Evolutionary conservation across 2,797 vertebrate species (phyloP), one percentile per base, ranked within the genome.

Genomic region (Garrulus glandarius): DNA sequence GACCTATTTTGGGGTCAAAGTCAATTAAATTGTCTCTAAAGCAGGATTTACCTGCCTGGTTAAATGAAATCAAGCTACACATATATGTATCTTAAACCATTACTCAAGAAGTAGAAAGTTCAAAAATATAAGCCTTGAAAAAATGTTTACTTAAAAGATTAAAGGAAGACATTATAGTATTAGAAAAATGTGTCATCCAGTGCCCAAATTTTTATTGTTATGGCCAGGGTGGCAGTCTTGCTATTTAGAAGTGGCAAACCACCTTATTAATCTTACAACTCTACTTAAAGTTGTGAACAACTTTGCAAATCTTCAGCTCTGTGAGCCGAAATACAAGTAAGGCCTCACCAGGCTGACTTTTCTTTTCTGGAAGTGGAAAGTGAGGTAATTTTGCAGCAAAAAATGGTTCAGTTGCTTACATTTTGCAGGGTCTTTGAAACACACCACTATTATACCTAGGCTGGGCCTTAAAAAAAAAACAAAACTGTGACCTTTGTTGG

Each of bases 81-180:
- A 13, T 11, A 18, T 11, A 63, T 8, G 9, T 41, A 32, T n/a
- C 75, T 85, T 61, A 74, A 89, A 63, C 19, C 21, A 61, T 44
- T 72, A 91, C 10, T 27, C 32, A 59, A 80, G 63, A 69, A 91
- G 89, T 15, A 23, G 26, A 89, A 55, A 72, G 80, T 76, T 85
- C 50, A 84, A 89, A 91, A 92, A 87, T 20, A 1, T 5, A 70
- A 65, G 36, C 46, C 41, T 67, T 69, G 57, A 84, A 87, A 81
- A 89, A 82, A n/a, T 23, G 46, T 88, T 94, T 86, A 72, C 49
- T 84, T 81, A 63, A 88, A 86, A 88, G 52, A 78, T 84, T 91
- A 94, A 95, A 91, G 32, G 53, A 29, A 68, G 36, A 79, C 13
- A 37, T 75, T 84, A 79, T 23, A 69, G 19, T 39, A 72, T 39